phyloP scores from a whole-genome alignment of 2,113 vertebrate species.

The Cynopterus brachyotis region DNA sequence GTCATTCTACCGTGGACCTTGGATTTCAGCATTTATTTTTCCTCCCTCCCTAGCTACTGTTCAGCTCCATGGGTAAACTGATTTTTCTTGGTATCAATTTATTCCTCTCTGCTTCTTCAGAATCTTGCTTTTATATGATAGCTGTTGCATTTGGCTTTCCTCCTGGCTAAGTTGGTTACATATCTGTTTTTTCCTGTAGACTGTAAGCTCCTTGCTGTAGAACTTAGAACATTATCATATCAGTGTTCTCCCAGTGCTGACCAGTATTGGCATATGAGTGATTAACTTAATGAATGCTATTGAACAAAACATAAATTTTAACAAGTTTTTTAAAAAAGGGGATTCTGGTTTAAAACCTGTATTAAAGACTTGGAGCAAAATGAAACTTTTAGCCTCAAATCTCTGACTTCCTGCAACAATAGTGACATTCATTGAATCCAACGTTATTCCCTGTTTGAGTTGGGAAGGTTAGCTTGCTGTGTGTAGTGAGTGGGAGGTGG shows the following conservation, averaged over 20 bases:
- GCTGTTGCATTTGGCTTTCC: not conserved
- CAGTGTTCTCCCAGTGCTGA: not conserved
- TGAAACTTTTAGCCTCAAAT: not conserved
- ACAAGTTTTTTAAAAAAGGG: not conserved
- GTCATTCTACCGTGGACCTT: rapidly evolving
- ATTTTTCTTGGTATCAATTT: not conserved
- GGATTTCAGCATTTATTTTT: not conserved
- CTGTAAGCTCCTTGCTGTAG: not conserved
- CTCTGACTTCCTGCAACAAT: not conserved
- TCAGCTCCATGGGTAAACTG: not conserved
- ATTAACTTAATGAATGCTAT: not conserved
- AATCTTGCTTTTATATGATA: not conserved
- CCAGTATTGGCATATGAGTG: not conserved
- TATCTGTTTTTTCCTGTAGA: not conserved
- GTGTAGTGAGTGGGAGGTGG: not conserved
- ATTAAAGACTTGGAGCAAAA: not conserved
- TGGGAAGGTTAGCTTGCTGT: not conserved
- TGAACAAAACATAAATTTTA: constrained; percentile 18
- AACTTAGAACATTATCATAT: not conserved
- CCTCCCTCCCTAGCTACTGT: not conserved
- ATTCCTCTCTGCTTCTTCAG: not conserved
- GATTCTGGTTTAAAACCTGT: not conserved
- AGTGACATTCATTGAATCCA: not conserved
- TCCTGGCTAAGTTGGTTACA: not conserved
- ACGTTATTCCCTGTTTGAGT: not conserved